Conservation (phyloP, 2,888 invertebrate species). For the Cephus runcator region DNA sequence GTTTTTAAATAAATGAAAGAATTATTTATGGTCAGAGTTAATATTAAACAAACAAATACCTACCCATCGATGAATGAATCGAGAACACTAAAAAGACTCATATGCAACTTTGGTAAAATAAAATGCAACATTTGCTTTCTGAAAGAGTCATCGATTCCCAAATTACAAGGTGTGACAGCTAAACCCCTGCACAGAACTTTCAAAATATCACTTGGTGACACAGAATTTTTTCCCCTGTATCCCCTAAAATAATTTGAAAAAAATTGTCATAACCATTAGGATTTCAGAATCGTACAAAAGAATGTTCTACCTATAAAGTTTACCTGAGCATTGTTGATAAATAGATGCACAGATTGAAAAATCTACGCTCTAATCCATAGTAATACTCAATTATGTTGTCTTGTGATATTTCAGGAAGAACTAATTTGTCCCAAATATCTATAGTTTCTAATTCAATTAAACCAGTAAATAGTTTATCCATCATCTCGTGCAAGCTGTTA, state of each 20-base stretch:
- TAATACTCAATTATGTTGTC: conserved; percentile 51
- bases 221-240: conserved; percentile 45
- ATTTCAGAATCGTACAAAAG: not conserved
- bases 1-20: conserved; percentile 8
- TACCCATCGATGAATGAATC: conserved; percentile 54
- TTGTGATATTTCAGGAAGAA: conserved; percentile 45
- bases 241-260: conserved; percentile 35
- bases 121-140: conserved; percentile 45
- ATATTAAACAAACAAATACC: conserved; percentile 2
- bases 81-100: conserved; percentile 46
- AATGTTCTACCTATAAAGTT: not conserved
- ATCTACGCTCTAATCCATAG: conserved; percentile 44
- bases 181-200: conserved; percentile 50
- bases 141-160: conserved; percentile 40
- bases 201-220: conserved; percentile 48
- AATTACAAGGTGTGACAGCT: conserved; percentile 47
- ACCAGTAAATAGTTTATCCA: conserved; percentile 52
- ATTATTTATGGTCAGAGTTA: not conserved
- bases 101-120: conserved; percentile 51
- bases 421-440: conserved; percentile 39
- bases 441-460: conserved; percentile 41
- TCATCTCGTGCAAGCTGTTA: conserved; percentile 50
- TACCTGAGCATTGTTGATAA: conserved; percentile 50
- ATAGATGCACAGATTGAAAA: conserved; percentile 52
- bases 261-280: not conserved